These are phyloP conservation scores for Sturnira hondurensis DNA, from an alignment of 2,113 vertebrate species.

Conservation along the genomic window DNA sequence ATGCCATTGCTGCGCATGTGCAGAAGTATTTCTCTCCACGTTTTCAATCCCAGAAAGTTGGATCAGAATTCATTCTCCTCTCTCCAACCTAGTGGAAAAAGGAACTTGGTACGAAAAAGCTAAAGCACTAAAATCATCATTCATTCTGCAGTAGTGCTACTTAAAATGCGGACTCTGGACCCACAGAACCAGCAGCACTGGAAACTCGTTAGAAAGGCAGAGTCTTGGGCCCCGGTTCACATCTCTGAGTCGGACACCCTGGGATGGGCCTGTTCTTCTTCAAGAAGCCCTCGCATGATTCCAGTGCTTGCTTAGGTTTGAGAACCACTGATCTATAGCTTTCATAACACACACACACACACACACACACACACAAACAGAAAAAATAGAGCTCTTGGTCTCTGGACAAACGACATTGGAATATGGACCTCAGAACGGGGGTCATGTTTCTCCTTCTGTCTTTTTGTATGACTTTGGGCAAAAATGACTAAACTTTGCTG, in stretches of 20 bases:
- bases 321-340: not conserved
- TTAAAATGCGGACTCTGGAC: not conserved
- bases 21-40: not conserved
- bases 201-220: not conserved
- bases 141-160: not conserved
- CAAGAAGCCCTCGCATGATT: not conserved
- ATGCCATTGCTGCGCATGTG: too few species aligned
- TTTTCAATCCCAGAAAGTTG: not conserved
- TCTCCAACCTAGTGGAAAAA: not conserved
- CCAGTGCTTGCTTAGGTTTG: not conserved
- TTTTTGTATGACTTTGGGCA: not conserved
- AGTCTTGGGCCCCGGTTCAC: not conserved
- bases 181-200: not conserved
- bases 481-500: not conserved
- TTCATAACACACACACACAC: not conserved
- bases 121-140: not conserved
- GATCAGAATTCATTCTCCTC: not conserved
- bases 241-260: not conserved
- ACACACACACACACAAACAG: not conserved
- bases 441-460: not conserved
- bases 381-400: not conserved
- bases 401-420: not conserved
- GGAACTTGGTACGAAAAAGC: not conserved
- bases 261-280: not conserved
- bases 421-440: not conserved